Conservation (phyloP, 2,888 invertebrate species). For the Drosophila flavopinicola region DNA sequence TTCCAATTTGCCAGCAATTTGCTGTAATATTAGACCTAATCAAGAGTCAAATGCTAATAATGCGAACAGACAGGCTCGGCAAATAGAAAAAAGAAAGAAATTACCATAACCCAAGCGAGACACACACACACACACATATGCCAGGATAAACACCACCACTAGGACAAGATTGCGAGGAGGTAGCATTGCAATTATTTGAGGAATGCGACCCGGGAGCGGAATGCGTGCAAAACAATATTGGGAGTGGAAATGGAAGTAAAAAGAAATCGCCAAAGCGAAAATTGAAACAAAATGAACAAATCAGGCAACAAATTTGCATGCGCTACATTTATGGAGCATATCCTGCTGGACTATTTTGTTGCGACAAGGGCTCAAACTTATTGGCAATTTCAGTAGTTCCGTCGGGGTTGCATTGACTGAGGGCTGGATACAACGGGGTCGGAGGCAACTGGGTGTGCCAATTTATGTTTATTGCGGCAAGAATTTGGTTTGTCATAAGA, state of each 20-base stretch:
- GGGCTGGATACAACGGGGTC: background rate
- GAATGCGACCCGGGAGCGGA: slow-evolving; percentile 53
- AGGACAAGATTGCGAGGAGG: slow-evolving; percentile 19
- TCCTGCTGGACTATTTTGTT: slow-evolving; percentile 1
- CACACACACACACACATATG: slow-evolving; percentile 45
- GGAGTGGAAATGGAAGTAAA: slow-evolving; percentile 36
- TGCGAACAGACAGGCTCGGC: slow-evolving; percentile 46
- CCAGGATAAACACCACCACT: slow-evolving; percentile 34
- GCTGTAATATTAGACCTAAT: slow-evolving; percentile 66
- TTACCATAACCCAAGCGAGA: slow-evolving; percentile 64
- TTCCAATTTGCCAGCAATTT: slow-evolving; percentile 70
- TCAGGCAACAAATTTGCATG: slow-evolving; percentile 83
- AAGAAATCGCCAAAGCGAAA: slow-evolving; percentile 65
- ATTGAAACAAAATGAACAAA: slow-evolving; percentile 84
- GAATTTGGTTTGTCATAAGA: slow-evolving; percentile 74
- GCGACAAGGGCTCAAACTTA: slow-evolving; percentile 61
- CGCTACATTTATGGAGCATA: slow-evolving; percentile 78
- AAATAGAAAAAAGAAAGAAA: slow-evolving; percentile 27
- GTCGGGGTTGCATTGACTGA: slow-evolving; percentile 39
- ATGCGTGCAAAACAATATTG: slow-evolving; percentile 64
- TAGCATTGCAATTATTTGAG: slow-evolving; percentile 77
- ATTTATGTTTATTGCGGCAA: slow-evolving; percentile 78
- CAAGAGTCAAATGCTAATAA: slow-evolving; percentile 71
- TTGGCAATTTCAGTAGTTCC: slow-evolving; percentile 66
- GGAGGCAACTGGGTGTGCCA: slow-evolving; percentile 58